Evolutionary conservation across 1,140 invertebrate species (phyloP), one percentile per base, ranked within the genome.

Genomic region (Nephila pilipes): DNA sequence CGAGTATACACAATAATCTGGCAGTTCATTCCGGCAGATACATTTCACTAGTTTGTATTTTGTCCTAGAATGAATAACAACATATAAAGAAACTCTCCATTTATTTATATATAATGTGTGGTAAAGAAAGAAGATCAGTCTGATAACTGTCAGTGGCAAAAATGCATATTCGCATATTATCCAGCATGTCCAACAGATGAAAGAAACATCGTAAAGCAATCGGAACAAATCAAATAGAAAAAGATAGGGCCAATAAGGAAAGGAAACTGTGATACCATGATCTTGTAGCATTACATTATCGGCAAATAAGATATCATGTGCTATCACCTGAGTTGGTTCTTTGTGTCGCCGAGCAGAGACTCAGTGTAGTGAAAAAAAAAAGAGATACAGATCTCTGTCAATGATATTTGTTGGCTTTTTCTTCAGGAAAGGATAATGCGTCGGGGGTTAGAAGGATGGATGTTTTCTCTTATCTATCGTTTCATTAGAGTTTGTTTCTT

Each of bases 251-350:
- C 54, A 83, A 83, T 83, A 57, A 54, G 81, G n/a, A n/a, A 55
- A 54, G 46, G 46, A 55, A 83, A 83, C 81, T 55, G 54, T 83
- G 81, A 83, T 57, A 83, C 81, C 57, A 38, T 87, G 55, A 87
- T 87, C 85, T 60, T 2, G 32, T 36, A 38, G 57, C 32, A 87
- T 87, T 87, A 87, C 46, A 87, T 87, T 87, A n/a, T n/a, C n/a
- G n/a, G 58, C 85, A 87, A 87, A 87, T 87, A 87, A 87, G 85
- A 60, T 87, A 87, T 85, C 83, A 80, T 46, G 75, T 85, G 83
- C 4, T 85, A 85, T 87, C 85, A 60, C 85, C 81, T 83, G 38
- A 57, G 25, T 38, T 18, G 85, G 29, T 87, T 87, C 85, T 87
- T 87, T 87, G 85, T 60, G 54, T 18, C 79, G 32, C 32, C 79